A percentile compares a stretch with the other conserved stretches of the same genome.
phyloP scores from a whole-genome alignment of 2,797 vertebrate species.

The Acanthornis magna region DNA sequence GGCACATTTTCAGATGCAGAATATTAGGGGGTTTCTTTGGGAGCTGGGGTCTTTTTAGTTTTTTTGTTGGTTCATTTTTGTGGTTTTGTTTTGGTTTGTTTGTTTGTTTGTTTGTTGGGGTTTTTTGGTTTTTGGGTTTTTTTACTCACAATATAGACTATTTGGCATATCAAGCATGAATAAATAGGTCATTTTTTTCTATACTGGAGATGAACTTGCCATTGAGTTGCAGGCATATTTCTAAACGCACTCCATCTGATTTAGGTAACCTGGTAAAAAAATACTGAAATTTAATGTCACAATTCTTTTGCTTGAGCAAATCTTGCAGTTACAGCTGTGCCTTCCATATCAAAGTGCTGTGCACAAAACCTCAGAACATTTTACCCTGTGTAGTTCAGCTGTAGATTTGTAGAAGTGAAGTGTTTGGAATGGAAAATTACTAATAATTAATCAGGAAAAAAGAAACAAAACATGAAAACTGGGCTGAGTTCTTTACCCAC shows the following conservation, averaged over 20 bases:
- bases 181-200: background rate
- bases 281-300: background rate
- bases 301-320: background rate
- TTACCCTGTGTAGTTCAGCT: background rate
- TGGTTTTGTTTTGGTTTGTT: background rate
- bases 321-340: background rate
- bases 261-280: background rate
- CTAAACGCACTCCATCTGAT: background rate
- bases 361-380: background rate
- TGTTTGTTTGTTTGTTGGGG: background rate
- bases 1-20: background rate
- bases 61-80: background rate
- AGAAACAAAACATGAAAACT: background rate
- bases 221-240: background rate
- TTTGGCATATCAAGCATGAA: background rate
- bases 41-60: background rate
- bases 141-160: background rate
- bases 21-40: background rate
- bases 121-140: background rate
- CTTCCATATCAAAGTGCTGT: background rate
- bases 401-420: background rate
- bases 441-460: background rate
- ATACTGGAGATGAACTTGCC: background rate
- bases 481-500: background rate
- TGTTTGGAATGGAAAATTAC: background rate